These are phyloP conservation scores for Lepidocyrtinus sp. DNA, from an alignment of 2,888 invertebrate genomes.

Conservation along the genomic window DNA sequence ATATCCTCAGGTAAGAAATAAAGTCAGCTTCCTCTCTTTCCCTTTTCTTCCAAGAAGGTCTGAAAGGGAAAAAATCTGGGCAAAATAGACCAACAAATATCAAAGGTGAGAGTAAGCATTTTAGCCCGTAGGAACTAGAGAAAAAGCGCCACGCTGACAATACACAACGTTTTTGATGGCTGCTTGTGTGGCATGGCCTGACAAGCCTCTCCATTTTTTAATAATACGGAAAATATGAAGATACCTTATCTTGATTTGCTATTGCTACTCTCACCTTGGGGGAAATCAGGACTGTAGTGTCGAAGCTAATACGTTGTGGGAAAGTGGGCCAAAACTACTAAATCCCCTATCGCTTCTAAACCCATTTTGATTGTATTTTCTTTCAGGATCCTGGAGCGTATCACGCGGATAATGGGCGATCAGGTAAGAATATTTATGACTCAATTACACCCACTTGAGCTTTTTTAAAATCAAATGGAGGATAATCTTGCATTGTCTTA, in stretches of 20 bases:
- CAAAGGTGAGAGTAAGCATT: slow-evolving; percentile 27
- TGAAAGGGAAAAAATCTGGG: neutral
- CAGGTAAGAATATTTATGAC: slow-evolving; percentile 46
- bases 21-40: neutral
- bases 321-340: no score
- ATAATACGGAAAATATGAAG: no score
- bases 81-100: slow-evolving; percentile 26
- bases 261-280: no score
- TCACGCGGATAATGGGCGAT: slow-evolving; percentile 62
- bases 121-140: neutral
- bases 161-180: no score
- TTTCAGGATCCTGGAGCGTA: slow-evolving; percentile 41
- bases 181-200: no score
- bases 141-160: neutral
- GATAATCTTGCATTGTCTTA: no score
- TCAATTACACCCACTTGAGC: neutral
- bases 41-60: neutral
- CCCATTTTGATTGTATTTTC: neutral
- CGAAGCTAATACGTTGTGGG: no score
- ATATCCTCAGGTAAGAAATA: slow-evolving; percentile 68
- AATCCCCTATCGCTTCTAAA: no score
- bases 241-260: no score
- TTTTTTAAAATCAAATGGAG: neutral
- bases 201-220: no score
- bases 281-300: no score